These are phyloP conservation scores for Rhingia campestris DNA, from an alignment of 2,888 invertebrate species.

Conservation along the genomic window DNA sequence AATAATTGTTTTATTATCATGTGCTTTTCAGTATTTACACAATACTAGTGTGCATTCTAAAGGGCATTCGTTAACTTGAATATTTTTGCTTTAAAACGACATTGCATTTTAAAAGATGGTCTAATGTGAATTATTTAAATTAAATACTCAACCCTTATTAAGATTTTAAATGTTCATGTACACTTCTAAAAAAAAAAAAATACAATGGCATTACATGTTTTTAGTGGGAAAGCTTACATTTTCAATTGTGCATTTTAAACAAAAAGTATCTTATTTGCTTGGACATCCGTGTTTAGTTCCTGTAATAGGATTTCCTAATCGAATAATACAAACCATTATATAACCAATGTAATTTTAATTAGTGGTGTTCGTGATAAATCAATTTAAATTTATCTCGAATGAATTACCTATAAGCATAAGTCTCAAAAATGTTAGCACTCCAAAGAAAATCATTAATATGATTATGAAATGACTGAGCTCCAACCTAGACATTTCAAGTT, in stretches of 20 bases:
- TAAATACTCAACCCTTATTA: no score
- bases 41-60: not conserved
- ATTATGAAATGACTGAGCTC: constrained; percentile 1
- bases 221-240: no score
- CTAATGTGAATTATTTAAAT: no score
- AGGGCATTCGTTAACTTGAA: not conserved
- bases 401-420: not conserved
- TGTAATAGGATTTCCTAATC: not conserved
- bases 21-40: not conserved
- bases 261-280: not conserved
- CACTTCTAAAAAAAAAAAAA: no score
- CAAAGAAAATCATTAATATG: not conserved
- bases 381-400: not conserved
- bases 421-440: constrained; percentile 1
- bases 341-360: not conserved
- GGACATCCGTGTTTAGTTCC: not conserved
- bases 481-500: constrained; percentile 9
- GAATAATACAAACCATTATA: not conserved
- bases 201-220: no score
- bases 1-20: not conserved
- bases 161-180: no score
- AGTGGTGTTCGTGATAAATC: not conserved
- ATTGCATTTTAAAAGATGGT: no score
- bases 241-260: no score
- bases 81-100: no score